phyloP scores from a whole-genome alignment of 1,140 invertebrate species.

The Propsilocerus akamusi region DNA sequence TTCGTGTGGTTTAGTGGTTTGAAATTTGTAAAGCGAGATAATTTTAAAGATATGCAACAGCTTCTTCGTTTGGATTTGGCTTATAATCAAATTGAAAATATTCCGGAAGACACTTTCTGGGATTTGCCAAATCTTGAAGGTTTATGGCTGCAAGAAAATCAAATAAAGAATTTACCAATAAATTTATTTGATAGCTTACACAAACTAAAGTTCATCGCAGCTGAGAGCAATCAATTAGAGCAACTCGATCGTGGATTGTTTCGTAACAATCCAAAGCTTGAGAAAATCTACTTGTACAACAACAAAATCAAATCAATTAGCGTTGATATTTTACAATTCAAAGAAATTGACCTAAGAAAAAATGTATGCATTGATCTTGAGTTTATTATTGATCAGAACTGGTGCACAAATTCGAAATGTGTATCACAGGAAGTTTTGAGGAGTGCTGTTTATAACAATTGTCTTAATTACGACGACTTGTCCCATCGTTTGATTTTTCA shows the following conservation, averaged over 20 bases:
- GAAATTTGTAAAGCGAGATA: not conserved
- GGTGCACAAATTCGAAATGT: too few species aligned
- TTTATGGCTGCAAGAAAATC: not conserved
- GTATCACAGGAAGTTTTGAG: too few species aligned
- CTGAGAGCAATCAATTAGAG: not conserved
- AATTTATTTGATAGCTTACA: not conserved
- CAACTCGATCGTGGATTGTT: not conserved
- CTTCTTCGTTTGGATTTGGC: not conserved
- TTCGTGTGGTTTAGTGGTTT: not conserved
- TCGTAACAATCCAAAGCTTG: not conserved
- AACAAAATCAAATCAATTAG: not conserved
- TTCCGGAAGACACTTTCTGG: not conserved
- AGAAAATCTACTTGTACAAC: not conserved
- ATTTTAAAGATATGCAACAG: not conserved
- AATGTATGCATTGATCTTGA: too few species aligned
- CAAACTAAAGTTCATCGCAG: not conserved
- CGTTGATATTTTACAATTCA: too few species aligned
- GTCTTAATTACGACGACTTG: too few species aligned
- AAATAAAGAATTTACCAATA: not conserved
- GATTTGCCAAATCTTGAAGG: not conserved
- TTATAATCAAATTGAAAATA: not conserved
- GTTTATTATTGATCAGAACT: too few species aligned
- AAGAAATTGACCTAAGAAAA: too few species aligned
- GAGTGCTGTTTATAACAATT: too few species aligned
- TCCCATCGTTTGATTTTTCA: too few species aligned